Evolutionary conservation across 2,888 invertebrate species (phyloP).

Genomic region (Xanthia togata): DNA sequence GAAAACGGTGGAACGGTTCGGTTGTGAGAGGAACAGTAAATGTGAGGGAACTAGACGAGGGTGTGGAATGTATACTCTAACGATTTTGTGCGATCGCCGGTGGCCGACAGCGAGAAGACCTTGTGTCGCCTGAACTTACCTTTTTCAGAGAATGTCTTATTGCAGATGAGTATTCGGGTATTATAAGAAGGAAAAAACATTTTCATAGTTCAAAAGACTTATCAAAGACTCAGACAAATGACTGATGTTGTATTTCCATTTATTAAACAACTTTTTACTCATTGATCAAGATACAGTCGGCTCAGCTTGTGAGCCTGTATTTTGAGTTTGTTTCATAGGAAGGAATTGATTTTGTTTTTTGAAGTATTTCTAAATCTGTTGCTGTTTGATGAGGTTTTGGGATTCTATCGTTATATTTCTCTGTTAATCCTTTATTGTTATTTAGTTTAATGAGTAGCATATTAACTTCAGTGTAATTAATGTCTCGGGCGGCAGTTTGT

Average conservation of each 20-base stretch:
- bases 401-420: neutral
- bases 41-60: slow-evolving; percentile 17
- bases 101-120: neutral
- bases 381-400: neutral
- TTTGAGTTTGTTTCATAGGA: neutral
- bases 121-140: neutral
- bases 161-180: neutral
- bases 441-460: neutral
- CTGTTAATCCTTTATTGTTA: neutral
- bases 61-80: slow-evolving; percentile 31
- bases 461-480: slow-evolving; percentile 15
- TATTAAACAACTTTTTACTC: neutral
- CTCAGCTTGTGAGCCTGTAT: neutral
- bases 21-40: slow-evolving; percentile 18
- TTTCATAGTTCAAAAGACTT: slow-evolving; percentile 12
- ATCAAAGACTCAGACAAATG: neutral
- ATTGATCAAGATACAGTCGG: neutral
- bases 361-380: neutral
- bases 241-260: neutral
- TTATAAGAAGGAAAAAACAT: slow-evolving; percentile 19
- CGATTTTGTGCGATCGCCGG: slow-evolving; percentile 8
- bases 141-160: slow-evolving; percentile 1
- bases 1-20: slow-evolving; percentile 19
- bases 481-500: slow-evolving; percentile 18
- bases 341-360: neutral